A percentile compares a stretch with the other conserved stretches of the same genome.
phyloP scores from a whole-genome alignment of 64 coral and sea anemone species.

The Astreopora myriophthalma region DNA sequence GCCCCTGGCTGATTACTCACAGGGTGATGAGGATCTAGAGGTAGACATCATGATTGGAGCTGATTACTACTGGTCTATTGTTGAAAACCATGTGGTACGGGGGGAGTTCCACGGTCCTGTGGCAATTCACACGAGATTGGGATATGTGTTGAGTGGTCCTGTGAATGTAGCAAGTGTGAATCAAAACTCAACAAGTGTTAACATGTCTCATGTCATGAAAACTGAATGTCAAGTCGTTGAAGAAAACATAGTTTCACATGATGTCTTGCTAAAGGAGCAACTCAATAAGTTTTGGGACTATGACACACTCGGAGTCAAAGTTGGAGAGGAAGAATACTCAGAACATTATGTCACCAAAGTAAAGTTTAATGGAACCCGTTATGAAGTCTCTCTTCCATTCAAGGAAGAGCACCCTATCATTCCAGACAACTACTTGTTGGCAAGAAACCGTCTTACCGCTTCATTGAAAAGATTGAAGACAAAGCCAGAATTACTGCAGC shows the following conservation, averaged over 20 bases:
- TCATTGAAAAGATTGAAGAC: conserved; percentile 11
- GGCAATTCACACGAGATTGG: conserved; percentile 38
- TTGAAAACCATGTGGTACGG: conserved; percentile 69
- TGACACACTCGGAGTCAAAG: conserved; percentile 36
- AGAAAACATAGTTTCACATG: conserved; percentile 11
- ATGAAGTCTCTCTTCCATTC: conserved; percentile 59
- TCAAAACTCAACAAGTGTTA: conserved; percentile 3
- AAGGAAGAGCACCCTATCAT: conserved; percentile 60
- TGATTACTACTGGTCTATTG: conserved; percentile 74
- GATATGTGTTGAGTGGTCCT: conserved; percentile 54
- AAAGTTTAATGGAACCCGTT: conserved; percentile 35
- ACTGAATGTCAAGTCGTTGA: conserved; percentile 58
- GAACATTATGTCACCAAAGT: conserved; percentile 20
- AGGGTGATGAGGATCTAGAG: conserved; percentile 37
- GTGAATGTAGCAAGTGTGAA: background rate
- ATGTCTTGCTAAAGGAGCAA: background rate
- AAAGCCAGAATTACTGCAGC: conserved; percentile 2
- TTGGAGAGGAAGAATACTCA: background rate
- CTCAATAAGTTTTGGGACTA: conserved; percentile 44
- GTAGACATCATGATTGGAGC: conserved; percentile 70
- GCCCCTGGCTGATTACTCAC: conserved; percentile 42
- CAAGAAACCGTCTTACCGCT: background rate
- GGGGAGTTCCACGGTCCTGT: conserved; percentile 46
- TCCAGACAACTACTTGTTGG: conserved; percentile 33
- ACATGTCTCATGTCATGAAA: conserved; percentile 51